Percentiles rank a stretch among this genome's conserved stretches.
These are phyloP conservation scores for Phasia obesa DNA, from an alignment of 2,888 invertebrate species.

Conservation along the genomic window DNA sequence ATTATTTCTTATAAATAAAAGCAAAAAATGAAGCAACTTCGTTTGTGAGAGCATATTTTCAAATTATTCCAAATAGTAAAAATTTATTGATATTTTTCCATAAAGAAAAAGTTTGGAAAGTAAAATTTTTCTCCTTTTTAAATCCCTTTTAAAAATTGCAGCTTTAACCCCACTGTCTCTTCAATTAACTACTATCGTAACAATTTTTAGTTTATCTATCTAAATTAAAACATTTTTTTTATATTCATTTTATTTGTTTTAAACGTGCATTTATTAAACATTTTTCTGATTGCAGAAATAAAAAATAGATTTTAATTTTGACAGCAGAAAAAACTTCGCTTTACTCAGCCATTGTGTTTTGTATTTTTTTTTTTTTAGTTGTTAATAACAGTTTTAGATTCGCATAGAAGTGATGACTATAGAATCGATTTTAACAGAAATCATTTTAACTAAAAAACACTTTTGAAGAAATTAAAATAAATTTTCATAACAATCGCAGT, in stretches of 20 bases:
- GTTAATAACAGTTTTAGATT: too few species aligned
- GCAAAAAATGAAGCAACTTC: too few species aligned
- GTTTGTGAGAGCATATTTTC: too few species aligned
- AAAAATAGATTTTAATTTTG: conserved; percentile 10
- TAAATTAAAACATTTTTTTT: conserved; percentile 20
- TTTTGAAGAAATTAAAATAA: not conserved
- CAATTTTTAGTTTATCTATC: conserved; percentile 21
- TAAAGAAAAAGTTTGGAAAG: not conserved
- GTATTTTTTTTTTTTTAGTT: not conserved
- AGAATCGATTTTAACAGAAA: not conserved
- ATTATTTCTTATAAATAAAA: too few species aligned
- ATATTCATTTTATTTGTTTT: conserved; percentile 17
- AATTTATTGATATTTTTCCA: too few species aligned
- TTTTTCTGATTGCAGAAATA: conserved; percentile 22
- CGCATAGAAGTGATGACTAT: not conserved
- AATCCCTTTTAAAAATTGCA: not conserved
- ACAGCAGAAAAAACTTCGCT: not conserved
- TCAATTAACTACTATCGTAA: not conserved
- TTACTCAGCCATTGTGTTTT: not conserved
- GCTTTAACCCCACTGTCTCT: not conserved
- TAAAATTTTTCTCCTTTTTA: not conserved
- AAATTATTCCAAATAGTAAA: too few species aligned
- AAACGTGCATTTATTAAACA: conserved; percentile 22
- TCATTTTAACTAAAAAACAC: too few species aligned
- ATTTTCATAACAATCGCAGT: too few species aligned